Evolutionary conservation across 1,140 invertebrate genomes (phyloP), one percentile per base, ranked within the genome.

Genomic region (Liolophura sinensis): DNA sequence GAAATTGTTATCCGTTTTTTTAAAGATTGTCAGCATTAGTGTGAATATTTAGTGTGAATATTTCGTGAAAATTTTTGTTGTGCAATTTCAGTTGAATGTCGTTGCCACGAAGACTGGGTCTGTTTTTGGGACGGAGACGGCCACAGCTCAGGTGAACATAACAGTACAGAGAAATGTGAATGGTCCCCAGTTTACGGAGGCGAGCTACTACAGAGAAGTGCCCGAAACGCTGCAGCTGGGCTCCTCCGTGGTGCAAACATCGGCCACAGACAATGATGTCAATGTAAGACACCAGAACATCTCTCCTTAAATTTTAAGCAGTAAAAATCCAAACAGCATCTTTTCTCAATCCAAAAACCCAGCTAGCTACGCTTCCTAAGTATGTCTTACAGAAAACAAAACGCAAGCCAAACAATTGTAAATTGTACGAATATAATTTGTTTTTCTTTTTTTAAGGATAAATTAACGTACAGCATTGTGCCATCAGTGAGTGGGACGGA

Each of bases 171-270:
- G 89, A 27, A 95, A 98, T 81, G 83, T 91, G 80, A 93, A 96
- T 82, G 84, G 91, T 25, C 95, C 95, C 0, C 31, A 91, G 12
- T 97, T 97, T 79, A 87, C 87, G 69, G 87, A 90, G 67, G 85
- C 87, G 0, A 81, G 88, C 4, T 95, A 96, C 70, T 89, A 92
- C 77, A 89, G 90, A 1, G 88, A 86, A 46, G 90, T 96, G 9
- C 91, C 92, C 1, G 94, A 96, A 85, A 95, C 95, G 82, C 85
- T 89, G 40, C 87, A 90, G 1, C 90, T 75, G 40, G 71, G 93
- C 77, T 88, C 89, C 73, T 87, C 90, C 62, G 89, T 96, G n/a
- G 88, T 90, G 40, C 90, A 91, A 84, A 92, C 96, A 40, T 87
- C 85, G 68, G 87, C 86, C 63, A 73, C 60, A 16, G 75, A 77